Evolutionary conservation across 2,113 vertebrate species (phyloP).

Genomic region (Pteronura brasiliensis): DNA sequence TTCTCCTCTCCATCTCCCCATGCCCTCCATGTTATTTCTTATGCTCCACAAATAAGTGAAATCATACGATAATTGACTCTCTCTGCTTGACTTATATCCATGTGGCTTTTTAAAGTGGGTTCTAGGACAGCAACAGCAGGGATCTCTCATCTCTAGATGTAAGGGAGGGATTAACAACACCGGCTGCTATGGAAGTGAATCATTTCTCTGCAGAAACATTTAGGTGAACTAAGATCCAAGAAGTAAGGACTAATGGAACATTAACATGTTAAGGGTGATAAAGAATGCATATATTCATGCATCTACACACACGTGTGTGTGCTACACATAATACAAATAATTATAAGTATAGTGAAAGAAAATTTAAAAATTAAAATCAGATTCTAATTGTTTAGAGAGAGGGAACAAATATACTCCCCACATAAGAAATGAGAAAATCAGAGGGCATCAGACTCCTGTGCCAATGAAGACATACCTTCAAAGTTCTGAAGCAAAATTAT

Average conservation of each 20-base stretch:
- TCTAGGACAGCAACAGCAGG: neutral
- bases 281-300: neutral
- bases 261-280: neutral
- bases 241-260: neutral
- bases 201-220: neutral
- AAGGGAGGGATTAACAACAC: neutral
- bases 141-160: neutral
- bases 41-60: too few relatives aligned
- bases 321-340: neutral
- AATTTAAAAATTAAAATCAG: neutral
- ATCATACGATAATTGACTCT: too few relatives aligned
- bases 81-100: neutral
- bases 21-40: too few relatives aligned
- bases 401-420: neutral
- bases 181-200: neutral
- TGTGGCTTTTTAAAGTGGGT: neutral
- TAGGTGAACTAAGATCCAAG: neutral
- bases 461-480: neutral
- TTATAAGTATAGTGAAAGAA: neutral
- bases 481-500: constrained; percentile 3
- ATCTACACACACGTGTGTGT: neutral
- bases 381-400: neutral
- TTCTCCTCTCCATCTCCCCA: too few relatives aligned
- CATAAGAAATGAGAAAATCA: neutral
- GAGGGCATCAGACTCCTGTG: neutral